A percentile compares a stretch with the other conserved stretches of the same genome.
Evolutionary conservation across 1,140 invertebrate species (phyloP).

Genomic region (Bombyx mandarina): DNA sequence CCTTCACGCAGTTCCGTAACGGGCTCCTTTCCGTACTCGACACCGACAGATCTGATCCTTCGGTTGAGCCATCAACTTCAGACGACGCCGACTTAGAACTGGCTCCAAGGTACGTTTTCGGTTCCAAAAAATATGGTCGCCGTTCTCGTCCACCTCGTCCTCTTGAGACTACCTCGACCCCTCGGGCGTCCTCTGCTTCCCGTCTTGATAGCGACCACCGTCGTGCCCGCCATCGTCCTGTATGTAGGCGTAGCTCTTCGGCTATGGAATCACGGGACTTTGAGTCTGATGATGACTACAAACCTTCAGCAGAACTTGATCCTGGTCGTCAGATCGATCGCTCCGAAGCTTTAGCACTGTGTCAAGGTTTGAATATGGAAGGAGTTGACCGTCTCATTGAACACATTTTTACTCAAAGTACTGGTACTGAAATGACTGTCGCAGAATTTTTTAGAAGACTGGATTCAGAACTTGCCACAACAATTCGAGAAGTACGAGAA

Average conservation of each 20-base stretch:
- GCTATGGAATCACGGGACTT: conserved; percentile 39
- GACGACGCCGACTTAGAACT: conserved; percentile 70
- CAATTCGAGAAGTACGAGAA: conserved; percentile 31
- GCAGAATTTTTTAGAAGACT: conserved; percentile 55
- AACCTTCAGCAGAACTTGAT: conserved; percentile 19
- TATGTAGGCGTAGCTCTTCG: conserved; percentile 45
- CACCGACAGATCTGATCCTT: conserved; percentile 30
- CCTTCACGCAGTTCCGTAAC: conserved; percentile 56
- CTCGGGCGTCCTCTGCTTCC: conserved; percentile 40
- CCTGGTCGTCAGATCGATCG: conserved; percentile 42
- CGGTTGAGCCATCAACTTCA: conserved; percentile 3
- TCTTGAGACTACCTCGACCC: conserved; percentile 23
- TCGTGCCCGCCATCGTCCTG: conserved; percentile 28
- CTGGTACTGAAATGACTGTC: conserved; percentile 35
- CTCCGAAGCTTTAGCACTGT: conserved; percentile 39
- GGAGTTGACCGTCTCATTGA: conserved; percentile 45
- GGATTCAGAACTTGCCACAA: conserved; percentile 35
- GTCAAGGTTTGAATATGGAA: conserved; percentile 42
- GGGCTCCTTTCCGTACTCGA: conserved; percentile 54
- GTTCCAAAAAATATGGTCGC: conserved; percentile 83
- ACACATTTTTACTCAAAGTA: conserved; percentile 34
- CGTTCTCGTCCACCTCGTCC: conserved; percentile 72
- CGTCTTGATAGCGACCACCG: conserved; percentile 32
- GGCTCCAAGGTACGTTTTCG: conserved; percentile 80
- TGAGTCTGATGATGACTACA: not conserved